Conservation (phyloP, 2,888 invertebrate species). For the Liopterus haemorrhoidalis region DNA sequence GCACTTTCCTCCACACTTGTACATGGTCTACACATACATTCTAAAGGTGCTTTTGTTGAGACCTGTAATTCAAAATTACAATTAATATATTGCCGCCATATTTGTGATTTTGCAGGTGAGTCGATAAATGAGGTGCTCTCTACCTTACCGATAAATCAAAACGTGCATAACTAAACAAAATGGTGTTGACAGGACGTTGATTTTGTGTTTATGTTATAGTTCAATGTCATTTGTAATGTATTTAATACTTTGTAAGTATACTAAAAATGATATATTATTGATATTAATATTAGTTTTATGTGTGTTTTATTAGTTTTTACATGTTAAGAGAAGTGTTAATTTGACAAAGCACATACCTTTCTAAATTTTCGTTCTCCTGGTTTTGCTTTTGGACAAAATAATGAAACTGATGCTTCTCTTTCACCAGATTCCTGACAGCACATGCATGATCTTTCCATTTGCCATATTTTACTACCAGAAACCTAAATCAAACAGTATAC, state of each 20-base stretch:
- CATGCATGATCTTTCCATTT: constrained; percentile 92
- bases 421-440: constrained; percentile 93
- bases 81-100: neutral
- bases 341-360: constrained; percentile 53
- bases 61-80: constrained; percentile 52
- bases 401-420: constrained; percentile 79
- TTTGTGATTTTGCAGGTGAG: constrained; percentile 5
- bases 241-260: constrained; percentile 13
- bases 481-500: constrained; percentile 54
- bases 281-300: neutral
- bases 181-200: constrained; percentile 21
- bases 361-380: constrained; percentile 78
- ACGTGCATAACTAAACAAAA: constrained; percentile 16
- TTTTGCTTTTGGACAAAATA: constrained; percentile 85
- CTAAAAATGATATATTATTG: neutral
- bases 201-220: constrained; percentile 13
- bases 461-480: constrained; percentile 92
- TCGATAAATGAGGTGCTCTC: neutral
- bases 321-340: too few species aligned
- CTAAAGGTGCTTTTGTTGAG: constrained; percentile 84
- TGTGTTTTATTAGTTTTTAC: constrained; percentile 3
- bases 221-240: constrained; percentile 2
- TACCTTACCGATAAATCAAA: neutral
- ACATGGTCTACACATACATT: constrained; percentile 92
- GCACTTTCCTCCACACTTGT: constrained; percentile 82